Base-by-base conservation (phyloP, 2,888 invertebrate genomes). In the Drosophila borborema region DNA sequence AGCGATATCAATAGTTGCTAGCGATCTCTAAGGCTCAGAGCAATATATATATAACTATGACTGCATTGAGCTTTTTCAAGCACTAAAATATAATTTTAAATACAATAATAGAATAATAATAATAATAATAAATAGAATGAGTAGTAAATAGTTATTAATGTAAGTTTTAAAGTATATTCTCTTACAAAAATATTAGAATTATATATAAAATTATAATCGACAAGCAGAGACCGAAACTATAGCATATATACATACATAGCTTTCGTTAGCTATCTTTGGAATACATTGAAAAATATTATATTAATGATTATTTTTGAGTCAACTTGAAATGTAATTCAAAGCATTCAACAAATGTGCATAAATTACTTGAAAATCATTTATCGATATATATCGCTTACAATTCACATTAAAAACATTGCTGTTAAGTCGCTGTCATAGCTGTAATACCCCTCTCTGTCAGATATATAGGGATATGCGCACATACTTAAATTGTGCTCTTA, bases 401-500 rank as follows among this genome's bases (percentile, higher is more conserved):
- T 34, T 18, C 12, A 7, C 18, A n/a, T n/a, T 5, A 23, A 28
- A 8, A n/a, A 31, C 1, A 1, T 0, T 6, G 2, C 1, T 3
- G 20, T 18, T 18, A 34, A 41, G 1, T 4, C 23, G 12, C 23
- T 54, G 31, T 2, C 18, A 36, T 58, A 74, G 75, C 38, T 18
- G 46, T 36, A 31, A 56, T 55, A 23, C 18, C 46, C 38, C 14
- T 7, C 4, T 10, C 3, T n/a, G 7, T n/a, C 7, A 5, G 20
- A 18, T 10, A 5, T 23, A 18, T 10, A 48, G 23, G 48, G 18
- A 56, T 28, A 61, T 36, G 49, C 14, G 49, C n/a, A 41, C 16
- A 10, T 40, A 70, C 66, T 64, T 53, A 71, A 81, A 81, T 66
- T 61, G 64, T 56, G 71, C 84, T 74, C 73, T 78, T 55, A 73